A percentile compares a stretch with the other conserved stretches of the same genome.
Conservation (phyloP, 1,140 invertebrate species). For the Zaprionus kolodkinae region DNA sequence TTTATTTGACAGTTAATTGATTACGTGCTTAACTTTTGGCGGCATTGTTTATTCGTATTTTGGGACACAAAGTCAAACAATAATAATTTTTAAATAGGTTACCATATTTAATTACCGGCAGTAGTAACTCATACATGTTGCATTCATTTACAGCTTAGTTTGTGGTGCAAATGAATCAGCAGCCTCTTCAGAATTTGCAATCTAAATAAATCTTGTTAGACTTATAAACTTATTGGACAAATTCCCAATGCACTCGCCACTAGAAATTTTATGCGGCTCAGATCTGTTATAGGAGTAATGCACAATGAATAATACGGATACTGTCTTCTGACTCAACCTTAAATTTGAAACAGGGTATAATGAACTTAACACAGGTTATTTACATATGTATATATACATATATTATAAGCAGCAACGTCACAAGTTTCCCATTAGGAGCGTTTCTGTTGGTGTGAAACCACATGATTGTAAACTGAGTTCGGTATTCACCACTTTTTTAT, state of each 20-base stretch:
- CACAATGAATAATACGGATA: neutral
- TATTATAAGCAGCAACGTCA: slow-evolving; percentile 10
- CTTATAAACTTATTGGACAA: neutral
- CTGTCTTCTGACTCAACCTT: neutral
- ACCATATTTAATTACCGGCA: slow-evolving; percentile 40
- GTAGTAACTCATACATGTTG: no score
- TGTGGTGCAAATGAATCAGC: neutral
- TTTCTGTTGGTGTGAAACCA: slow-evolving; percentile 12
- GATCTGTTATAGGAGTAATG: neutral
- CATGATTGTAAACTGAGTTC: slow-evolving; percentile 19
- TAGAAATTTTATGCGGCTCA: neutral
- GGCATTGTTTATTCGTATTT: slow-evolving; percentile 27
- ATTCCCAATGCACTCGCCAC: neutral
- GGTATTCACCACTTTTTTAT: slow-evolving; percentile 12
- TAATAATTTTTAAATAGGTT: slow-evolving; percentile 35
- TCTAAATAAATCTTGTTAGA: neutral
- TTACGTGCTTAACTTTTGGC: slow-evolving; percentile 37
- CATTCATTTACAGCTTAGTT: neutral
- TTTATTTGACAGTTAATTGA: slow-evolving; percentile 58
- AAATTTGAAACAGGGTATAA: neutral
- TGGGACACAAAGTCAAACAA: slow-evolving; percentile 2
- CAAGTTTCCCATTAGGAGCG: slow-evolving; percentile 20
- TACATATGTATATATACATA: neutral
- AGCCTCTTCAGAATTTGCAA: neutral
- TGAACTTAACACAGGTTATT: slow-evolving; percentile 3